Evolutionary conservation across 2,888 invertebrate species (phyloP), one percentile per base, ranked within the genome.

Genomic region (Druceiella hillmani): DNA sequence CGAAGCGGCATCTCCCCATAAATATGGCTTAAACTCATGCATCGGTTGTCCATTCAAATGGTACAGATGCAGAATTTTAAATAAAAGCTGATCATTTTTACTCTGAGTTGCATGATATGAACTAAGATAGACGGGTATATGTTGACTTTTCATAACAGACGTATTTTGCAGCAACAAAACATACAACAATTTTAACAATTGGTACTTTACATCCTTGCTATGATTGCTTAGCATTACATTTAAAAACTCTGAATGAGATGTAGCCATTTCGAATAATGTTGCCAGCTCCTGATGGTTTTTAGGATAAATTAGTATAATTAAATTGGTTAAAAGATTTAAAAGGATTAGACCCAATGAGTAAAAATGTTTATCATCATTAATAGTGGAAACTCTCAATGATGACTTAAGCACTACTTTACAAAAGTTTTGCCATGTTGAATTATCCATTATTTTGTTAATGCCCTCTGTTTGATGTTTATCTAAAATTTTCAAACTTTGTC

Each of bases 1-100:
- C 1, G 85, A 79, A 0, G 89, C 91, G 2, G 84, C 78, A 55
- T 80, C 79, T 1, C 91, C 90, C 84, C 88, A 93, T 1, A 92
- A 65, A 52, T 85, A 87, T 0, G 92, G 92, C 45, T 84, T 80
- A 57, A 76, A 84, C 50, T 80, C 72, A 33, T 74, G 67, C 7
- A 86, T 67, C 12, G 77, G 75, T 40, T 80, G 66, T 34, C 79
- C 79, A 53, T 78, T 77, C 41, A 64, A 64, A 63, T 90, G 84
- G 62, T 86, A 86, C 43, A 76, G 66, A 47, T 78, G 74, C 37
- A 89, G 57, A 44, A 89, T 69, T 33, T 76, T 66, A 41, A 86
- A 62, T 31, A 88, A 73, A 15, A 79, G 70, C 48, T 83, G 80
- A 61, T 93, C 92, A 36, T 79, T 75, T 6, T 70, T 63, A 29